Evolutionary conservation across 2,797 vertebrate genomes (phyloP), one percentile per base, ranked within the genome.

Genomic region (Tadarida brasiliensis): DNA sequence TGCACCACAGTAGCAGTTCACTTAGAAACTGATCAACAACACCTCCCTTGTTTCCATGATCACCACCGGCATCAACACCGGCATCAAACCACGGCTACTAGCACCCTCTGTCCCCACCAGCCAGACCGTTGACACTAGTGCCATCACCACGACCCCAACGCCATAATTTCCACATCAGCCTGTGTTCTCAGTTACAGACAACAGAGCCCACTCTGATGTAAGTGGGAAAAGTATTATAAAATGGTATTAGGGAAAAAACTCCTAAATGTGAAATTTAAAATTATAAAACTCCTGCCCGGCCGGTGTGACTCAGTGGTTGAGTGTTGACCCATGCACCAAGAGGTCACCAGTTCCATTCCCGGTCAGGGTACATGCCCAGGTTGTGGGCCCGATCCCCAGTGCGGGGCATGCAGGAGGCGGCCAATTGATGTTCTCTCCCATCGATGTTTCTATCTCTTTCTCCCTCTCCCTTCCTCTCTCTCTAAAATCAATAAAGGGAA

Each of bases 21-120:
- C 14, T 28, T 9, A 35, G 54, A 70, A n/a, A 49, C 28, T 51
- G 26, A 28, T 12, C 49, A 11, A 17, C 1, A 24, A 3, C 44
- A 8, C 28, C 11, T 2, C 17, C 5, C 9, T 67, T 12, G 0
- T 49, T 33, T 47, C 77, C 30, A 4, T 59, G 7, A 17, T 35
- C 26, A 26, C 16, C 24, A 28, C 26, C 16, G 33, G 35, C 56
- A 47, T 56, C 11, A 24, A 15, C 10, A 6, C 30, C 15, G 0
- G 4, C 17, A 2, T 47, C 59, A 44, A 35, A 10, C n/a, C 33
- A 3, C 0, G 5, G 15, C 70, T 7, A 8, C 44, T 2, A 16
- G 14, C 5, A 10, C 11, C 28, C 30, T 1, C 61, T 10, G 22
- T 35, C n/a, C 33, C 67, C 35, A 35, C 49, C 51, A 24, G 11